Percentiles rank a stretch among this genome's conserved stretches.
phyloP scores from a whole-genome alignment of 2,113 vertebrate species.

The Syrrhaptes paradoxus region DNA sequence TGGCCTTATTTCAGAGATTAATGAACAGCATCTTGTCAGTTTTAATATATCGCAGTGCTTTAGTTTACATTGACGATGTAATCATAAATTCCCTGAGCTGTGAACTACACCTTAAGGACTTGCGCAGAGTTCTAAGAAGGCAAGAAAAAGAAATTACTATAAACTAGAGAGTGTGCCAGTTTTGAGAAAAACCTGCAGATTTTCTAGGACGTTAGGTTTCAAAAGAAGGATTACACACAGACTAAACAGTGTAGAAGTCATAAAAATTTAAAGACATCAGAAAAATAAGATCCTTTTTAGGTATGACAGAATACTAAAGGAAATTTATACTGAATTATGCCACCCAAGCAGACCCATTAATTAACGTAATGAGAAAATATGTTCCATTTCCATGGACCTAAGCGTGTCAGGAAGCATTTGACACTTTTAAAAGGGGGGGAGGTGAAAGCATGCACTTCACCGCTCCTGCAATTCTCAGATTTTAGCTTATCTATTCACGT shows the following conservation, averaged over 20 bases:
- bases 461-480: slow-evolving; percentile 47
- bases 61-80: slow-evolving; percentile 70
- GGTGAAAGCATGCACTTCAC: not conserved
- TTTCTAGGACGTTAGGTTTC: slow-evolving; percentile 81
- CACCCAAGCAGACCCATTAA: slow-evolving; percentile 82
- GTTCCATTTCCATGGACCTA: slow-evolving; percentile 76
- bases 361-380: slow-evolving; percentile 83
- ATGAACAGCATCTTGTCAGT: slow-evolving; percentile 78
- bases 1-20: slow-evolving; percentile 76
- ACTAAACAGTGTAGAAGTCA: slow-evolving; percentile 84
- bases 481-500: slow-evolving; percentile 57
- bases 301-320: slow-evolving; percentile 81
- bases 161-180: slow-evolving; percentile 71
- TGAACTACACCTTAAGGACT: slow-evolving; percentile 77
- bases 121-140: slow-evolving; percentile 67
- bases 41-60: slow-evolving; percentile 71
- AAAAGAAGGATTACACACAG: slow-evolving; percentile 82
- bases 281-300: slow-evolving; percentile 82
- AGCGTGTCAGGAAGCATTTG: slow-evolving; percentile 72
- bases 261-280: slow-evolving; percentile 84
- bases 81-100: slow-evolving; percentile 77
- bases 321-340: slow-evolving; percentile 80
- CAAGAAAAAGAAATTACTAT: slow-evolving; percentile 66
- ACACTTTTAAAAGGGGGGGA: slow-evolving; percentile 69
- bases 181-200: slow-evolving; percentile 79